These are phyloP conservation scores for Pangasius krempfi DNA, from an alignment of 2,797 vertebrate genomes.

Conservation along the genomic window DNA sequence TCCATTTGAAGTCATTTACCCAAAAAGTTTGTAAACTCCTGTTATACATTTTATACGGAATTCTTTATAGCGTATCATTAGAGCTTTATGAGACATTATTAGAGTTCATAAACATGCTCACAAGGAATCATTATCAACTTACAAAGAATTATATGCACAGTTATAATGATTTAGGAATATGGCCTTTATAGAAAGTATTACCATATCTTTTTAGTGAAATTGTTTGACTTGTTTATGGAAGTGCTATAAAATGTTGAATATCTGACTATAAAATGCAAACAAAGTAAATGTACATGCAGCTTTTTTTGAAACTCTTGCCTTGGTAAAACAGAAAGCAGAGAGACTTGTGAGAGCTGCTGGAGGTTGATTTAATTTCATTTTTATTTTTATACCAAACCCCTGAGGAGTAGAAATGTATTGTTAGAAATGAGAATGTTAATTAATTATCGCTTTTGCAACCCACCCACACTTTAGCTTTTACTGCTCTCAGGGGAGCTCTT, in stretches of 20 bases:
- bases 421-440: constrained; percentile 6
- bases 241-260: not conserved
- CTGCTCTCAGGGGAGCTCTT: not conserved
- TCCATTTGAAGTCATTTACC: not conserved
- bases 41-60: not conserved
- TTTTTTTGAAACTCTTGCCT: not conserved
- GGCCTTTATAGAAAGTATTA: not conserved
- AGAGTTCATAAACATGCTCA: not conserved
- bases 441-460: not conserved
- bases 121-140: not conserved
- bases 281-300: not conserved
- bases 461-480: not conserved
- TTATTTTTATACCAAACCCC: not conserved
- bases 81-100: not conserved
- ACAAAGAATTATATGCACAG: not conserved
- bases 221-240: not conserved
- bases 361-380: constrained; percentile 2
- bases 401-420: constrained; percentile 2
- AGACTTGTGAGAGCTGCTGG: not conserved
- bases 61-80: not conserved
- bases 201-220: not conserved
- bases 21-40: not conserved
- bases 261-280: not conserved
- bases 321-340: not conserved
- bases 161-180: not conserved